Base-by-base conservation (phyloP, 2,797 vertebrate species). In the Ctenopoma kingsleyae region DNA sequence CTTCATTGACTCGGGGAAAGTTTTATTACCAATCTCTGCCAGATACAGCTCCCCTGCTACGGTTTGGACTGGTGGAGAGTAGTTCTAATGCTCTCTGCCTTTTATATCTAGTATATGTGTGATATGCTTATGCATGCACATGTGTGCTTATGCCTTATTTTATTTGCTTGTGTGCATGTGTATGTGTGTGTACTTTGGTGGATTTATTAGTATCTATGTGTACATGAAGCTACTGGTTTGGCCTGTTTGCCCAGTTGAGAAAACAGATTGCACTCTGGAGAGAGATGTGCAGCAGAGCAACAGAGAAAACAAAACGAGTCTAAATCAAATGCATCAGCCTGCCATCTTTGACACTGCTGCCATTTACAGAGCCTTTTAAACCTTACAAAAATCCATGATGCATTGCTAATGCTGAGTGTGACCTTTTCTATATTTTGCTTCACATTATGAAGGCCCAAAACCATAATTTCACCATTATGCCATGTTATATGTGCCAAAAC, bases 11-110 rank as follows among this genome's bases (percentile, higher is more conserved):
- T 69, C 76, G 82, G 58, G 67, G 59, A 82, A 84, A 77, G 76
- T 91, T 89, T 90, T 90, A 92, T 91, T 77, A 78, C 79, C 81
- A 57, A 75, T 70, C 80, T 82, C 66, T 74, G 71, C 72, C 59
- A 49, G 35, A 66, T 82, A 87, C 36, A n/a, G 77, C 77, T 82
- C 87, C 87, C 82, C 41, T 71, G 85, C 76, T 60, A 54, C 78
- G 76, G 56, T 74, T 81, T 70, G 71, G 35, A 59, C 16, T 55
- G 25, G 53, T 53, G 11, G 0, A 46, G 59, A 85, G 35, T 22
- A 64, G 27, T 50, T 66, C 10, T 13, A 43, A n/a, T 36, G 54
- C 67, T 76, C 50, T 77, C 36, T 6, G 48, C 49, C 20, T 69
- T 69, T 32, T 85, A 69, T 47, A 63, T 77, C 60, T 60, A 13